Evolutionary conservation across 1,140 invertebrate species (phyloP), one percentile per base, ranked within the genome.

Genomic region (Trachymyrmex cornetzi): DNA sequence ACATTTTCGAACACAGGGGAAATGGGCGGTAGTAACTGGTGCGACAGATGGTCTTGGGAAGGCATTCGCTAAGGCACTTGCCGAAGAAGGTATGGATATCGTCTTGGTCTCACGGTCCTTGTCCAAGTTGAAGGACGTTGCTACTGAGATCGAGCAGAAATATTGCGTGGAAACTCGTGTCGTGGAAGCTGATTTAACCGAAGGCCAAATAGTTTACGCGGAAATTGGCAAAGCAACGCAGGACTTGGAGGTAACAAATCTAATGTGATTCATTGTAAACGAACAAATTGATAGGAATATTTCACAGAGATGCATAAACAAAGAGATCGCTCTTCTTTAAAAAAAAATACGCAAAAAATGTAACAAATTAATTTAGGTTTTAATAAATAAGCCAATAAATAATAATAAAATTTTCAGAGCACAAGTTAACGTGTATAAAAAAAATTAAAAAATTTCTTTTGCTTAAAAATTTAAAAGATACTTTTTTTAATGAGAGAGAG

Each of bases 31-130:
- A 82, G 95, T 99, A 0, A 99, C 98, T 48, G 98, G 98, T 44
- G 97, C 98, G 1, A 99, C 98, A 6, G 98, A 99, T 96, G 98
- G 98, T 11, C 97, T 99, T 91, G 98, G 98, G n/a, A 98, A 98
- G 95, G 98, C 98, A 2, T 99, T 98, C 93, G 98, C 98, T 3
- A 96, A 97, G 93, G 96, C 97, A 91, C 94, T 99, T 77, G 99
- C 98, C 0, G 95, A 96, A 57, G 96, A 96, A 88, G 98, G 99
- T 59, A 95, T 99, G 86, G 97, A 99, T 93, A 95, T 99, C 50
- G 96, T 99, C 48, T 95, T 99, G 71, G 97, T 99, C 75, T 99
- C 98, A 91, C 96, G 99, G 90, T 98, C 97, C 0, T 93, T 97
- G 89, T 94, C 96, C 3, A 99, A 99, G 95, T 95, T 99, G 16